Evolutionary conservation across 92 coral and sea anemone genomes (phyloP), one percentile per base, ranked within the genome.

Genomic region (Zoanthus solanderi): DNA sequence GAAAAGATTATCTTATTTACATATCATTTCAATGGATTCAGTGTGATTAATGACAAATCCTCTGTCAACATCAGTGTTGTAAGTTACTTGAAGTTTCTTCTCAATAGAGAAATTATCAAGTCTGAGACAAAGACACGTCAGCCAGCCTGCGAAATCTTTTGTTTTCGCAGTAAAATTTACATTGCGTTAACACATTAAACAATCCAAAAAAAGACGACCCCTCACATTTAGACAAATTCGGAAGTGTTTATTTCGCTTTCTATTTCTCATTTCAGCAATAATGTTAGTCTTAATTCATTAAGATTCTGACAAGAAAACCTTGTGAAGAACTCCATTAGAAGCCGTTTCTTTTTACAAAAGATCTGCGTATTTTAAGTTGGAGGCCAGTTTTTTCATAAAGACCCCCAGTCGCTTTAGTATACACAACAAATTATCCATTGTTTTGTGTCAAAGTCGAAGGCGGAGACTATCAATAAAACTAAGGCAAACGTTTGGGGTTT

Each of bases 361-460:
- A 15, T 65, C 75, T 66, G 85, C 14, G 75, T 23, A 4, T 66
- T 81, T 88, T 91, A 91, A 91, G 88, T 91, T 84, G 90, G 85
- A 84, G 87, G 48, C 87, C 90, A 88, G 84, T 61, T 85, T 84
- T 50, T 58, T 85, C 11, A 91, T 91, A 88, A 91, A 91, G 87
- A 79, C 90, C 48, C 75, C 92, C 92, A 88, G 89, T 17, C 84
- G 89, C 90, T 88, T 91, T 78, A 87, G 98, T 95, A 88, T 91
- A 83, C 90, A 86, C 88, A 91, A 94, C 96, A 95, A 95, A 92
- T 93, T 88, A 89, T 78, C 98, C 86, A 93, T 95, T 95, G 98
- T 95, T 77, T 76, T 67, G 52, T 74, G 30, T 87, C 87, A 86
- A 91, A 91, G 96, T 93, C 92, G 94, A 93, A 95, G 98, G 98